Conservation (phyloP, 2,888 invertebrate genomes). For the Idaea straminata region DNA sequence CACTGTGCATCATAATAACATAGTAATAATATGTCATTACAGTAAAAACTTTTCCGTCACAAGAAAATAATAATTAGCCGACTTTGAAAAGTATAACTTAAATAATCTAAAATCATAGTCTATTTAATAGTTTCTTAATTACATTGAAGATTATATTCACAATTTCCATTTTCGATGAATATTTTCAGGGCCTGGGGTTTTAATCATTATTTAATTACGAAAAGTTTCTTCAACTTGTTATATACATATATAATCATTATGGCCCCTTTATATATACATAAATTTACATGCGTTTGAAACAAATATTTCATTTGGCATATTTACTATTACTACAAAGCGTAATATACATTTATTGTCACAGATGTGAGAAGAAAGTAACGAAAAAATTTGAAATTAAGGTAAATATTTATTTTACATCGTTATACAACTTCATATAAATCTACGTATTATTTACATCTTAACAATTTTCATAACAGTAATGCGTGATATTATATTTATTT, state of each 20-base stretch:
- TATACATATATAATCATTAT: slow-evolving; percentile 5
- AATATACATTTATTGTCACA: slow-evolving; percentile 79
- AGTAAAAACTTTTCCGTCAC: neutral
- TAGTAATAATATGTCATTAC: neutral
- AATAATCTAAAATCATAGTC: neutral
- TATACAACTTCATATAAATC: slow-evolving; percentile 31
- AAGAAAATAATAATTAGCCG: neutral
- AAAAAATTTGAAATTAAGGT: slow-evolving; percentile 40
- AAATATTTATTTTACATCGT: slow-evolving; percentile 30
- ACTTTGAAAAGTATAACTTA: neutral
- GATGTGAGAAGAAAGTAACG: slow-evolving; percentile 66
- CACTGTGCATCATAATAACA: neutral
- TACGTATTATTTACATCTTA: slow-evolving; percentile 53
- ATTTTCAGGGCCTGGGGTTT: slow-evolving; percentile 1
- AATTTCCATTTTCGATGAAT: neutral
- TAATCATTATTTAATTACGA: neutral
- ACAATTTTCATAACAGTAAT: slow-evolving; percentile 48
- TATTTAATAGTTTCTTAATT: neutral
- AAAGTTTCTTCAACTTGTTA: neutral
- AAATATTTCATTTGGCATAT: slow-evolving; percentile 58
- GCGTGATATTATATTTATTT: slow-evolving; percentile 51
- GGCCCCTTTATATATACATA: slow-evolving; percentile 19
- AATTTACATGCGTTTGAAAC: slow-evolving; percentile 18
- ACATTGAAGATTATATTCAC: neutral
- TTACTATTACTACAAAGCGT: slow-evolving; percentile 73